Evolutionary conservation across 2,797 vertebrate genomes (phyloP).

Genomic region (Hippoglossus hippoglossus): DNA sequence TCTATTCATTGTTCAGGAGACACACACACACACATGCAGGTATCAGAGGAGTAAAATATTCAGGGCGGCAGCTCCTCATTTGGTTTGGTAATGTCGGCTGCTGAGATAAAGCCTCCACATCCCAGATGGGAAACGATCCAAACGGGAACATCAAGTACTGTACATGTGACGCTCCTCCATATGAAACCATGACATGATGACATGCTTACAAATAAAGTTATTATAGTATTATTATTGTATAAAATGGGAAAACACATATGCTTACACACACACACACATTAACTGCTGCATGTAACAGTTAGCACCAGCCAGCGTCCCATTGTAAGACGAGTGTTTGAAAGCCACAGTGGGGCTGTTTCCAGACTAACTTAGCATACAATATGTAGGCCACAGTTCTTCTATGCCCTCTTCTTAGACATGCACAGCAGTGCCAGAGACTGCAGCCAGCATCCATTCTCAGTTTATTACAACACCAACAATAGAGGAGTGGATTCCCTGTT

Average conservation of each 20-base stretch:
- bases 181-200: conserved; percentile 3
- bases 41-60: conserved; percentile 25
- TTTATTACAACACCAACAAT: conserved; percentile 31
- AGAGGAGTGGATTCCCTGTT: conserved; percentile 11
- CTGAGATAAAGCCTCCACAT: conserved; percentile 22
- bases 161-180: conserved; percentile 29
- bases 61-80: conserved; percentile 39
- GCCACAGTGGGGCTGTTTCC: conserved; percentile 29
- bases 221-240: background rate
- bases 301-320: background rate
- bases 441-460: conserved; percentile 26
- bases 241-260: conserved; percentile 2
- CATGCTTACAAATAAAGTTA: background rate
- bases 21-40: background rate
- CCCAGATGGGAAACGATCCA: conserved; percentile 38
- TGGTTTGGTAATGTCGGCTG: conserved; percentile 51
- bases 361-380: conserved; percentile 8
- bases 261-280: background rate
- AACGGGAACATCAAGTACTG: conserved; percentile 16
- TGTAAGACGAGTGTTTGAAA: conserved; percentile 1
- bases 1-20: conserved; percentile 10
- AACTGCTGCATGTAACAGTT: conserved; percentile 9
- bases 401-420: background rate
- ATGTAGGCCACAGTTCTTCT: conserved; percentile 5
- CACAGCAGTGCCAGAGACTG: conserved; percentile 17